Base-by-base conservation (phyloP, 1,140 invertebrate genomes). In the Tribolium madens region DNA sequence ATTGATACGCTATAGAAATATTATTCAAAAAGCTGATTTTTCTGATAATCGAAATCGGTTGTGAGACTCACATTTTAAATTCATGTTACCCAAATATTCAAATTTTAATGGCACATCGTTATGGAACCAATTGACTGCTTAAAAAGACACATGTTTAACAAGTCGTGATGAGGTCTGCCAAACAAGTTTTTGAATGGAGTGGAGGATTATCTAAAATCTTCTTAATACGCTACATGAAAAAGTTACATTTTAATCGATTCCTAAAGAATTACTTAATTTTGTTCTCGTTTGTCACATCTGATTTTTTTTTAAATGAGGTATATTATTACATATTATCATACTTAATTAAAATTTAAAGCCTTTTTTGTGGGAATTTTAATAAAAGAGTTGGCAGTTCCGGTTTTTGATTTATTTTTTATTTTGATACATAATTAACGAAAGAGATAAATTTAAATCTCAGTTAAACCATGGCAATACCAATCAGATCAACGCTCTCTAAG, bases 1-100 rank as follows among this genome's bases (percentile, higher is more conserved):
- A 75, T 75, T 75, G 74, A 75, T 75, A 48, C 52, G 74, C 64
- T 48, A 64, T 75, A 75, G 53, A 69, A 75, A 75, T n/a, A n/a
- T 75, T 53, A 73, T 53, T 73, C 33, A 33, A 64, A 64, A 64
- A 64, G 57, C 12, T 13, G 57, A 64, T 64, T 64, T 13, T n/a
- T 12, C 18, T 64, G 57, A 64, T 64, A 64, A 36, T 64, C 57
- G 57, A 26, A 64, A 31, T 64, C 57, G 57, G 10, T 42, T 64
- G 13, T 33, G 26, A 12, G 57, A 4, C 12, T 64, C 18, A 64
- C n/a, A 33, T 64, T 64, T 31, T 64, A 13, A 4, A 21, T 26
- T n/a, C 15, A 26, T 14, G 52, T 57, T 57, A 64, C 6, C n/a
- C 57, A 64, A 64, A 64, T 64, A 64, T 64, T 64, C 57, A 64